Conservation (phyloP, 1,140 invertebrate species). For the Drosophila leontia region DNA sequence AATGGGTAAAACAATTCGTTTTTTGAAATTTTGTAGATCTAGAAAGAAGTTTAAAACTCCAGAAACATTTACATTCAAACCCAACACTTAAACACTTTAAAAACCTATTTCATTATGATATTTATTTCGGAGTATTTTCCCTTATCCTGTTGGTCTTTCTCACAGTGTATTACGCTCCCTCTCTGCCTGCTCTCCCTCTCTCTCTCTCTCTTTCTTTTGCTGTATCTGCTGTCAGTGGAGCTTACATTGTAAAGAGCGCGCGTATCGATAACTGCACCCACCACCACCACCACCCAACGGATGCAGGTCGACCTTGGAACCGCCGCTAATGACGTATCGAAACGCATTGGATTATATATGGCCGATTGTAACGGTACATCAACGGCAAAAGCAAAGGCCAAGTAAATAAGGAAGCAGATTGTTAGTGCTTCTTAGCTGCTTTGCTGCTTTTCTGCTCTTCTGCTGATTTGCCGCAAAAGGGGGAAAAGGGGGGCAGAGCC, state of each 20-base stretch:
- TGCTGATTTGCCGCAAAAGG: background rate
- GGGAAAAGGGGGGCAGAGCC: background rate
- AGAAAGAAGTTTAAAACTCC: background rate
- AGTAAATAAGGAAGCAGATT: constrained; percentile 46
- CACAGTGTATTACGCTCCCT: constrained; percentile 2
- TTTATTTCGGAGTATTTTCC: background rate
- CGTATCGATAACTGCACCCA: constrained; percentile 40
- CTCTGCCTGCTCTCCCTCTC: too few species aligned
- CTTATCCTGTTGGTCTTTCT: background rate
- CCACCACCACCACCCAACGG: background rate
- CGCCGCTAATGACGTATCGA: constrained; percentile 57
- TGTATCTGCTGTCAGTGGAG: constrained; percentile 3
- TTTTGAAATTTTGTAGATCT: background rate
- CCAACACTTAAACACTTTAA: background rate
- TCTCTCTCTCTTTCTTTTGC: background rate
- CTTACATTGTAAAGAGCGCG: constrained; percentile 47
- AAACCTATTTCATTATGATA: too few species aligned
- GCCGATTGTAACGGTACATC: constrained; percentile 38
- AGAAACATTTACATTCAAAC: background rate
- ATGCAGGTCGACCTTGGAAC: constrained; percentile 55
- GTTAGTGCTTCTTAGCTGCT: constrained; percentile 2
- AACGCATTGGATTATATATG: constrained; percentile 51
- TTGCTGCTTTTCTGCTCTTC: background rate
- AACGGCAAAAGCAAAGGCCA: constrained; percentile 35
- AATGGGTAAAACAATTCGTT: constrained; percentile 33